These are phyloP conservation scores for Amphiprion percula DNA, from an alignment of 2,113 vertebrate species.

Conservation along the genomic window DNA sequence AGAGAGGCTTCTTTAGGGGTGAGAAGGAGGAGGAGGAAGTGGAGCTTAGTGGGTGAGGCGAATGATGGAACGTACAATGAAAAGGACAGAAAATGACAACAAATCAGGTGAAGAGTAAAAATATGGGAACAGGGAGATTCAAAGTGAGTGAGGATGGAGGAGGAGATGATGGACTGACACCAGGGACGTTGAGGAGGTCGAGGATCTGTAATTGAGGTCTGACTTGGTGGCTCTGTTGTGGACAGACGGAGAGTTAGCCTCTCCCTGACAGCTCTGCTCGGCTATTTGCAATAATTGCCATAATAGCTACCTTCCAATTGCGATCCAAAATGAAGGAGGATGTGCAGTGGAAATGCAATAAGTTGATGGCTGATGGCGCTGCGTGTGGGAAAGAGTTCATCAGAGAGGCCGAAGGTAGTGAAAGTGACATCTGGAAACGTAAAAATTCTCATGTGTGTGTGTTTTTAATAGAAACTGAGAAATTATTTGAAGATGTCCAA, in stretches of 20 bases:
- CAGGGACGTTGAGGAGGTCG: not conserved
- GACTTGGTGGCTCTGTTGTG: slow-evolving; percentile 27
- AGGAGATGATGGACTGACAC: slow-evolving; percentile 11
- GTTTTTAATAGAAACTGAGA: not conserved
- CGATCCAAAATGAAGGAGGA: slow-evolving; percentile 52
- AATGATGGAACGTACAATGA: not conserved
- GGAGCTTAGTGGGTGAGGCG: slow-evolving; percentile 3
- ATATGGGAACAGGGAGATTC: not conserved
- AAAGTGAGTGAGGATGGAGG: slow-evolving; percentile 1
- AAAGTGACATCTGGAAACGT: slow-evolving; percentile 70
- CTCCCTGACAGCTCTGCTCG: slow-evolving; percentile 72
- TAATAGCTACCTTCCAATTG: slow-evolving; percentile 81
- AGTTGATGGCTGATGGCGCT: slow-evolving; percentile 22
- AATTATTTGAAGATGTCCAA: slow-evolving; percentile 6
- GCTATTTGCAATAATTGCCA: slow-evolving; percentile 81
- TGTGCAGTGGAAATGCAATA: slow-evolving; percentile 40
- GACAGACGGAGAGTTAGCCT: slow-evolving; percentile 45
- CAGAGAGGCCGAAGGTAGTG: slow-evolving; percentile 18
- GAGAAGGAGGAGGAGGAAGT: slow-evolving; percentile 9
- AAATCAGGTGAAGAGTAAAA: slow-evolving; percentile 17
- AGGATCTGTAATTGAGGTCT: slow-evolving; percentile 40
- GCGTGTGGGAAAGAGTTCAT: slow-evolving; percentile 49
- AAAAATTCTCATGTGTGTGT: not conserved
- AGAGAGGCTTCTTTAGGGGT: not conserved
- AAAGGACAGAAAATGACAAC: slow-evolving; percentile 10